Base-by-base conservation (phyloP, 2,888 invertebrate species). In the Zygaena filipendulae region DNA sequence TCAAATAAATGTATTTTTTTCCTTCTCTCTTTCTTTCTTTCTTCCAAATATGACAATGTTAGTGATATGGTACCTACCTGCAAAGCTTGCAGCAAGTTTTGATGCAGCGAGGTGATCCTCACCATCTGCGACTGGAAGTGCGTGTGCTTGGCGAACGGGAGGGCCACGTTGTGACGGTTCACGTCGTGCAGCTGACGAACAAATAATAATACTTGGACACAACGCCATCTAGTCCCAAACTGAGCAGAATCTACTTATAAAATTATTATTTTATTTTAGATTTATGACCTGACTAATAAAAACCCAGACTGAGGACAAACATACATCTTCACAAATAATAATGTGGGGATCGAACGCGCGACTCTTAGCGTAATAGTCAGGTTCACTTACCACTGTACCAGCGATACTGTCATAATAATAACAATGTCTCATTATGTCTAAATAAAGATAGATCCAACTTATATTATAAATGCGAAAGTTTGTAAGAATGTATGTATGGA, bases 91-190 rank as follows among this genome's bases (percentile, higher is more conserved):
- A 69, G 45, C 9, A 66, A 20, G 36, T 57, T 61, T 40, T 66
- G 64, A 16, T 74, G 67, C 39, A 74, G 44, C 3, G 68, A 51
- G 8, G 56, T 54, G 21, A 63, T 40, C 21, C 74, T 49, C 25
- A 55, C 40, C 52, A 64, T 52, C 43, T 67, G 68, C 29, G 74
- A 47, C 35, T 69, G 75, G 35, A 59, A 57, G 37, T 67, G 67
- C 11, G 77, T 75, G 52, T 68, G 62, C 13, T 55, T 52, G 10
- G 67, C 75, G 41, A 59, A 62, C 34, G 64, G 54, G 25, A 63
- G 43, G 32, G 61, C 27, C 39, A 47, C 22, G 52, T 49, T 52
- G 49, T 69, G 36, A 28, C 75, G 68, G 31, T 54, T 54, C 25
- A 79, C 50, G 30, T 68, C 70, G 25, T 58, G 53, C 12, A 69